Conservation (phyloP, 2,888 invertebrate species). For the Orthosia incerta region DNA sequence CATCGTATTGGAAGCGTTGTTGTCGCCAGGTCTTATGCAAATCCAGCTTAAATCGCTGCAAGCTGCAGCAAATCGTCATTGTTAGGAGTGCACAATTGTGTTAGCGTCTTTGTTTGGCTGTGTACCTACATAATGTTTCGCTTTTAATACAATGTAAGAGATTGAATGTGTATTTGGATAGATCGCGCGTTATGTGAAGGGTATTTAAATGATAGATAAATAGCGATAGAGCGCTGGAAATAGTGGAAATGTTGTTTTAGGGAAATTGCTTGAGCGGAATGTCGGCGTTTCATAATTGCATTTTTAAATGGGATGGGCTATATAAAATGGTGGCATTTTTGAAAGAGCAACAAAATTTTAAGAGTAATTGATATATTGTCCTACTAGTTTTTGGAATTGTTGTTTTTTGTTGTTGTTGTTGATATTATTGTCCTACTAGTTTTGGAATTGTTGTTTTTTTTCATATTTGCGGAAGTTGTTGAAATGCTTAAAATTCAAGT, state of each 20-base stretch:
- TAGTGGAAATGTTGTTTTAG: slow-evolving; percentile 38
- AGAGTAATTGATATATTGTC: background rate
- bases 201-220: slow-evolving; percentile 55
- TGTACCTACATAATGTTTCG: slow-evolving; percentile 36
- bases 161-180: slow-evolving; percentile 34
- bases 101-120: slow-evolving; percentile 52
- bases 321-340: background rate
- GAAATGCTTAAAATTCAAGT: no score
- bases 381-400: no score
- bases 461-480: no score
- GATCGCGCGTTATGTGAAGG: background rate
- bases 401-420: no score
- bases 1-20: slow-evolving; percentile 45
- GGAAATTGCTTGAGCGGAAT: slow-evolving; percentile 35
- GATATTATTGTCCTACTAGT: background rate
- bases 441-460: no score
- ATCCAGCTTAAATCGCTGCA: slow-evolving; percentile 64
- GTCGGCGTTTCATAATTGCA: slow-evolving; percentile 35
- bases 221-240: slow-evolving; percentile 29
- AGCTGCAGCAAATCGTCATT: slow-evolving; percentile 62
- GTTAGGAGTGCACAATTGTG: slow-evolving; percentile 66
- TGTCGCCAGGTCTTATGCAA: slow-evolving; percentile 57
- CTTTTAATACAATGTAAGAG: slow-evolving; percentile 36
- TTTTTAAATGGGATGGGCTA: slow-evolving; percentile 30
- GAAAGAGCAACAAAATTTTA: background rate